Evolutionary conservation across 2,888 invertebrate genomes (phyloP).

Genomic region (Drosophila paranaensis): DNA sequence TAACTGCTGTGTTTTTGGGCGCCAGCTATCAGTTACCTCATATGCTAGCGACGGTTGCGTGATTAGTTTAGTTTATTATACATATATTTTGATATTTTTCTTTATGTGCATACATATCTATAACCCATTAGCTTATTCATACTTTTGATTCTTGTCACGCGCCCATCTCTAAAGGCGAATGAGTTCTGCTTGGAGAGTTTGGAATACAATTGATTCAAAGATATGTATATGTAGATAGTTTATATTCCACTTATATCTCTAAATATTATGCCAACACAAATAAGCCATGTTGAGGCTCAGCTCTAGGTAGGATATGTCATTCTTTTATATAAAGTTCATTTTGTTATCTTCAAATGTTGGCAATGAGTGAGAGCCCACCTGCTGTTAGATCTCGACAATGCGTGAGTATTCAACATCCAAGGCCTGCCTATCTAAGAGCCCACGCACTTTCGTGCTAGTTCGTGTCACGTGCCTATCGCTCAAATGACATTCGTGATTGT

Average conservation of each 20-base stretch:
- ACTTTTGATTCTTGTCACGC: no score
- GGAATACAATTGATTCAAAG: no score
- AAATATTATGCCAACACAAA: neutral
- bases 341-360: no score
- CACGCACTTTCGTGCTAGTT: neutral
- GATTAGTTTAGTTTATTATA: neutral
- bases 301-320: neutral
- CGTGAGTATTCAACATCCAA: neutral
- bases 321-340: neutral
- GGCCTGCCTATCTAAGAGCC: neutral
- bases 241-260: neutral
- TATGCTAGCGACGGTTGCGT: slow-evolving; percentile 33
- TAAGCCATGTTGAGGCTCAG: neutral
- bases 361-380: no score
- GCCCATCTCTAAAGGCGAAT: no score
- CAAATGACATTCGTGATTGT: neutral
- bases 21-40: slow-evolving; percentile 31
- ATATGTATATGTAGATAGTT: neutral
- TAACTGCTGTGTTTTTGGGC: slow-evolving; percentile 29
- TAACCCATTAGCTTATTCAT: no score
- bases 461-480: neutral
- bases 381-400: no score
- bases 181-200: no score
- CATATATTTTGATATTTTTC: no score
- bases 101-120: no score